Conservation (phyloP, 2,888 invertebrate genomes). For the Agrenia bidenticulata region DNA sequence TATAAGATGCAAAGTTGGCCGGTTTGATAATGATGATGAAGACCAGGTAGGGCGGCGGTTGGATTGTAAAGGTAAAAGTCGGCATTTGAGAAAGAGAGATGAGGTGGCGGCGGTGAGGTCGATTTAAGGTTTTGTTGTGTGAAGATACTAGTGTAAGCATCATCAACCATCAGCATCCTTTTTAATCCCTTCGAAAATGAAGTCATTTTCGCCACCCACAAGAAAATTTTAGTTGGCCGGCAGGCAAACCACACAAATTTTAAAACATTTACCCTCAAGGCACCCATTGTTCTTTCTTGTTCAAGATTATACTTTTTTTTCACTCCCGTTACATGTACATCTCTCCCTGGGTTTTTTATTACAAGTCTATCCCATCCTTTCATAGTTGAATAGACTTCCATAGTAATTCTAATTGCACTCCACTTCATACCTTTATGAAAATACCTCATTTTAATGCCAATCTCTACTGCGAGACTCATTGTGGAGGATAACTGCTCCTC, state of each 20-base stretch:
- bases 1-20: conserved; percentile 1
- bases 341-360: background rate
- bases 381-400: background rate
- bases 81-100: conserved; percentile 37
- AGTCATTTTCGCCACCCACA: conserved; percentile 54
- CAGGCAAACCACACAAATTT: conserved; percentile 54
- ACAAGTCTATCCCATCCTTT: background rate
- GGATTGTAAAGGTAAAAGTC: conserved; percentile 14
- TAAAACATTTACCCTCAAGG: conserved; percentile 51
- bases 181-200: conserved; percentile 53
- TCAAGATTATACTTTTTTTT: conserved; percentile 10
- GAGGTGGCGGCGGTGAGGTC: conserved; percentile 45
- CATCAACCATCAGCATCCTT: conserved; percentile 52
- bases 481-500: too few relatives aligned
- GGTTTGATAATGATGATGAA: conserved; percentile 12
- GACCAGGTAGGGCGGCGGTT: conserved; percentile 13
- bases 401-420: background rate
- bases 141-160: conserved; percentile 52
- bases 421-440: too few relatives aligned
- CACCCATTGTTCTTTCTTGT: conserved; percentile 51
- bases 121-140: conserved; percentile 49
- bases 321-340: conserved; percentile 1
- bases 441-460: too few relatives aligned
- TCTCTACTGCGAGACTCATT: too few relatives aligned
- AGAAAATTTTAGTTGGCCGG: conserved; percentile 51